A percentile compares a stretch with the other conserved stretches of the same genome.
These are phyloP conservation scores for Eumeta japonica DNA, from an alignment of 1,140 invertebrate genomes.

Conservation along the genomic window DNA sequence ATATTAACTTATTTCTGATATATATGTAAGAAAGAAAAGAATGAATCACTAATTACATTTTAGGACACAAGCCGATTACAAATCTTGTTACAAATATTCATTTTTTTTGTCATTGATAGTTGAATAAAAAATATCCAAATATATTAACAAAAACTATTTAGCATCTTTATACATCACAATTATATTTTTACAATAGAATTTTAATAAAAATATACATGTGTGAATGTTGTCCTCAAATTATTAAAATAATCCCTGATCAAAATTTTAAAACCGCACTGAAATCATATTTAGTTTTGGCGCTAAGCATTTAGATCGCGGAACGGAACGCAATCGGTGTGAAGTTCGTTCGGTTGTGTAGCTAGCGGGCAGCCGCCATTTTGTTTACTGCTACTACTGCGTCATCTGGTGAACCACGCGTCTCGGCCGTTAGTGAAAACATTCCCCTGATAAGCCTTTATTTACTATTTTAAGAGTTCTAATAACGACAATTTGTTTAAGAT, in stretches of 20 bases:
- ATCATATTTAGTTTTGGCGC: neutral
- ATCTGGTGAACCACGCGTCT: neutral
- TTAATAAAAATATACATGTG: neutral
- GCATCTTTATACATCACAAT: neutral
- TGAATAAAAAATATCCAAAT: conserved; percentile 1
- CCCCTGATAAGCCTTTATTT: neutral
- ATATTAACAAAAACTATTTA: neutral
- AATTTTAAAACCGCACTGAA: neutral
- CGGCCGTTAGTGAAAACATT: neutral
- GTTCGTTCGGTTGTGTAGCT: neutral
- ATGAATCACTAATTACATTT: too few relatives aligned
- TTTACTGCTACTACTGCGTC: neutral
- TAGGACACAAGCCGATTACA: too few relatives aligned
- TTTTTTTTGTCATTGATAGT: neutral
- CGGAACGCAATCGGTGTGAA: neutral
- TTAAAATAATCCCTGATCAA: neutral
- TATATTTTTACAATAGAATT: neutral
- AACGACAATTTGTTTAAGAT: neutral
- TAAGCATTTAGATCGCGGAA: neutral
- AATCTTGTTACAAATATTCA: conserved; percentile 1
- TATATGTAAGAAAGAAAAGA: too few relatives aligned
- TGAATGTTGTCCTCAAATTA: neutral
- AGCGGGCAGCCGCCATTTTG: neutral
- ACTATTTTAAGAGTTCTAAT: conserved; percentile 1
- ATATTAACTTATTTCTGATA: too few relatives aligned